phyloP scores from a whole-genome alignment of 1,140 invertebrate genomes.

The Pogonomyrmex californicus region DNA sequence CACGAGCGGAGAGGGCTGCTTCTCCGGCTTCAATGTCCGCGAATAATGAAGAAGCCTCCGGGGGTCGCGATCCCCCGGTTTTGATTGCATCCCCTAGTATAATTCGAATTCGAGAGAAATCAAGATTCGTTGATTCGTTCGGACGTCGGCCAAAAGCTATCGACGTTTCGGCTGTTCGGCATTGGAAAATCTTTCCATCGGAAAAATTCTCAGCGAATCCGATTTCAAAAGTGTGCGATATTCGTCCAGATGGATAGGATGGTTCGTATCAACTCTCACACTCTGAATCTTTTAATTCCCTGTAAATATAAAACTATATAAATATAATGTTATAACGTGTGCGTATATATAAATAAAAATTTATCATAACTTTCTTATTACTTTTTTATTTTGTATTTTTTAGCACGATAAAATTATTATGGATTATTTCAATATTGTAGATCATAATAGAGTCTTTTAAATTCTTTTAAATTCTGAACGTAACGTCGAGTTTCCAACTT shows the following conservation, averaged over 20 bases:
- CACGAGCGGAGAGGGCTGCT: slow-evolving; percentile 51
- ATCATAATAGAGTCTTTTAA: neutral
- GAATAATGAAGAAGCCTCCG: slow-evolving; percentile 59
- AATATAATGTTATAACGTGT: no score
- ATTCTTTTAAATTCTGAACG: neutral
- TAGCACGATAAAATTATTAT: no score
- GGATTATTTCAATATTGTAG: neutral
- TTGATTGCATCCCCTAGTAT: slow-evolving; percentile 57
- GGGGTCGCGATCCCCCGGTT: slow-evolving; percentile 38
- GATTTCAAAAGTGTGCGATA: slow-evolving; percentile 8
- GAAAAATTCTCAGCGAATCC: slow-evolving; percentile 44
- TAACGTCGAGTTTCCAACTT: neutral
- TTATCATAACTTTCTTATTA: neutral
- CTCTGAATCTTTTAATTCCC: slow-evolving; percentile 6
- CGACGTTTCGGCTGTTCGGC: slow-evolving; percentile 38
- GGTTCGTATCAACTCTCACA: neutral
- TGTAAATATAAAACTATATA: neutral
- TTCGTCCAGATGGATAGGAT: neutral
- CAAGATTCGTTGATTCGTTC: slow-evolving; percentile 55
- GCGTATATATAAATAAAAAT: no score
- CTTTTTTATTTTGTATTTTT: neutral
- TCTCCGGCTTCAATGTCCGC: slow-evolving; percentile 42
- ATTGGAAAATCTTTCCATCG: slow-evolving; percentile 6
- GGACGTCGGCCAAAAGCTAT: slow-evolving; percentile 46
- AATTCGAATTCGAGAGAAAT: slow-evolving; percentile 55